phyloP scores from a whole-genome alignment of 2,113 vertebrate species.

The Corythaixoides concolor region DNA sequence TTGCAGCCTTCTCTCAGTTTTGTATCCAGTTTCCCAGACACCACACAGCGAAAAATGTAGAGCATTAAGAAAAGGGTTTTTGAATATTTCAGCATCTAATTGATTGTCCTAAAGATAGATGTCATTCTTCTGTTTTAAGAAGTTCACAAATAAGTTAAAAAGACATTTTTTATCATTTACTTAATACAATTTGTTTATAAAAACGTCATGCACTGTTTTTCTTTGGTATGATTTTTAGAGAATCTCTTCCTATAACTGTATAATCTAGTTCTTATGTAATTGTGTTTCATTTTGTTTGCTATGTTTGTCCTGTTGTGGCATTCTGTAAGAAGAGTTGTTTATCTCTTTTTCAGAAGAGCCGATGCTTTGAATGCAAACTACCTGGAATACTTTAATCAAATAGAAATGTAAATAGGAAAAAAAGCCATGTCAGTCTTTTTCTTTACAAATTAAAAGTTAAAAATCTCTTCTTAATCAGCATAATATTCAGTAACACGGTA shows the following conservation, averaged over 20 bases:
- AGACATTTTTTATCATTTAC: conserved; percentile 37
- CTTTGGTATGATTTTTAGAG: not conserved
- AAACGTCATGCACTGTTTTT: not conserved
- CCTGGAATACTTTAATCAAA: not conserved
- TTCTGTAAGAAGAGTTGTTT: not conserved
- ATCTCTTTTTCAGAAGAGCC: not conserved
- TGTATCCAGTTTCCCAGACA: not conserved
- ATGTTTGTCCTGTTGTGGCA: not conserved
- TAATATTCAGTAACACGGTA: not conserved
- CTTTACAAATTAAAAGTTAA: conserved; percentile 7
- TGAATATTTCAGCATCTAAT: not conserved
- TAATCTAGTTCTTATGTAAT: not conserved
- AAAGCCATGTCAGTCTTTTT: not conserved
- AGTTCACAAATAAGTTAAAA: conserved; percentile 9
- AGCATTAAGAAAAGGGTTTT: not conserved
- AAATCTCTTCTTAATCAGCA: conserved; percentile 6
- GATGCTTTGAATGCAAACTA: not conserved
- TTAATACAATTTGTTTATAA: conserved; percentile 38
- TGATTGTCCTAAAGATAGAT: not conserved
- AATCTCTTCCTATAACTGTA: not conserved
- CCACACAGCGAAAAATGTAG: not conserved
- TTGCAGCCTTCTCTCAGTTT: not conserved
- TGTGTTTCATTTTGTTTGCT: not conserved
- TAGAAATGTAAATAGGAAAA: not conserved
- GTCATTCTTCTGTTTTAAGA: conserved; percentile 16